Percentiles rank a stretch among this genome's conserved stretches.
These are phyloP conservation scores for Drosophila micromelanica DNA, from an alignment of 1,140 invertebrate species.

Conservation along the genomic window DNA sequence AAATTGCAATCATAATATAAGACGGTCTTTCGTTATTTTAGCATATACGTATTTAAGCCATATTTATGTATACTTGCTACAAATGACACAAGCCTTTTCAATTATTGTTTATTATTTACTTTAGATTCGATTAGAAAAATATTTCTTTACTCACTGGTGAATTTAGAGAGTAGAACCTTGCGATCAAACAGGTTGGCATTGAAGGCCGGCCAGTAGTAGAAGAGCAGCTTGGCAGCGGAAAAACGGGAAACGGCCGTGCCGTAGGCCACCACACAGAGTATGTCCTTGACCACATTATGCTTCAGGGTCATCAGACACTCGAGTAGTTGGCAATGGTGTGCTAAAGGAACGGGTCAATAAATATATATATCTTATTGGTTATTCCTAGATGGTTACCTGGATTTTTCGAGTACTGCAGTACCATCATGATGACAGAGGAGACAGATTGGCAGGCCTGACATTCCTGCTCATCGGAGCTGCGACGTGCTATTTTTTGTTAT, in stretches of 20 bases:
- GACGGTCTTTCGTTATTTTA: too few relatives aligned
- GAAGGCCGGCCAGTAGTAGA: conserved; percentile 99
- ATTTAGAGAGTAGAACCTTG: conserved; percentile 94
- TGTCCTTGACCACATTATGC: conserved; percentile 94
- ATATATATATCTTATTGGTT: too few relatives aligned
- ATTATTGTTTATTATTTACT: too few relatives aligned
- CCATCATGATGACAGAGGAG: conserved; percentile 98
- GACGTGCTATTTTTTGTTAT: conserved; percentile 86
- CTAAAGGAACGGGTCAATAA: conserved; percentile 85
- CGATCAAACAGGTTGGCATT: conserved; percentile 97
- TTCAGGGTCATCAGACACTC: conserved; percentile 98
- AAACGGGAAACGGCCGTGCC: conserved; percentile 95
- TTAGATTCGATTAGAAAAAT: too few relatives aligned
- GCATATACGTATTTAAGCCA: too few relatives aligned
- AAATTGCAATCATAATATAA: too few relatives aligned
- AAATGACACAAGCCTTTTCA: too few relatives aligned
- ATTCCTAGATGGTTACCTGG: conserved; percentile 86
- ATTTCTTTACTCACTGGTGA: conserved; percentile 90
- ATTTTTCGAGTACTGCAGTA: conserved; percentile 97
- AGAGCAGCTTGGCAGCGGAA: conserved; percentile 97
- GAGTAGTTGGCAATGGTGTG: conserved; percentile 96
- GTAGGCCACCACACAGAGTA: conserved; percentile 98
- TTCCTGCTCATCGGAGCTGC: conserved; percentile 87
- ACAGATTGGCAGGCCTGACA: conserved; percentile 96
- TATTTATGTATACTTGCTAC: too few relatives aligned